Conservation (phyloP, 2,113 vertebrate genomes). For the Pardalotus punctatus region DNA sequence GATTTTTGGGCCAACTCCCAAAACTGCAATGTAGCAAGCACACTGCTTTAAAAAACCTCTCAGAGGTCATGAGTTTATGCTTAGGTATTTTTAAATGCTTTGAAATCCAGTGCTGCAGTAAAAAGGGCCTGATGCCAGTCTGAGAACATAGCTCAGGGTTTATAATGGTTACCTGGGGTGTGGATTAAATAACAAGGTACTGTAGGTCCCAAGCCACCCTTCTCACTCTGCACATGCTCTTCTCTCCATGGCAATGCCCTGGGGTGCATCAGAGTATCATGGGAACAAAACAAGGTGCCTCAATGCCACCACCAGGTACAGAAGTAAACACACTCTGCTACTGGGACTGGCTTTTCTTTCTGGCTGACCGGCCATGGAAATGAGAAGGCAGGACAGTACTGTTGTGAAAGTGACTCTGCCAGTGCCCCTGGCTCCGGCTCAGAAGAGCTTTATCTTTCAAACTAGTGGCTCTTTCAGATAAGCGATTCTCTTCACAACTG, state of each 20-base stretch:
- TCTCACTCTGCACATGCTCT: neutral
- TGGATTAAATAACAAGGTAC: neutral
- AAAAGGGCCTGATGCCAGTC: neutral
- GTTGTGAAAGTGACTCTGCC: neutral
- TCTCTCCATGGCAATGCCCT: neutral
- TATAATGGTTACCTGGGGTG: neutral
- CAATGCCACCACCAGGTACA: neutral
- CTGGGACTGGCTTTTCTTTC: neutral
- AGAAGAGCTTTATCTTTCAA: neutral
- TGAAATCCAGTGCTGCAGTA: neutral
- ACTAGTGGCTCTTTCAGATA: neutral
- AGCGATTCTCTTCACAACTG: neutral
- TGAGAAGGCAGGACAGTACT: neutral
- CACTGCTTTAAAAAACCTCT: neutral
- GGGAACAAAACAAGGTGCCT: neutral
- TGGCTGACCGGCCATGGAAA: neutral
- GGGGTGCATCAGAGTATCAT: neutral
- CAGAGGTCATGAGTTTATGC: conserved; percentile 25
- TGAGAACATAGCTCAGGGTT: neutral
- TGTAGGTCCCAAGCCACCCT: neutral
- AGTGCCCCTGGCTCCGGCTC: neutral
- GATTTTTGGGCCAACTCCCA: conserved; percentile 3
- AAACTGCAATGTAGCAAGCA: neutral
- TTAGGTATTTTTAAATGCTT: conserved; percentile 10
- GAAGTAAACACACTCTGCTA: neutral